Evolutionary conservation across 1,140 invertebrate species (phyloP), one percentile per base, ranked within the genome.

Genomic region (Halyomorpha halys): DNA sequence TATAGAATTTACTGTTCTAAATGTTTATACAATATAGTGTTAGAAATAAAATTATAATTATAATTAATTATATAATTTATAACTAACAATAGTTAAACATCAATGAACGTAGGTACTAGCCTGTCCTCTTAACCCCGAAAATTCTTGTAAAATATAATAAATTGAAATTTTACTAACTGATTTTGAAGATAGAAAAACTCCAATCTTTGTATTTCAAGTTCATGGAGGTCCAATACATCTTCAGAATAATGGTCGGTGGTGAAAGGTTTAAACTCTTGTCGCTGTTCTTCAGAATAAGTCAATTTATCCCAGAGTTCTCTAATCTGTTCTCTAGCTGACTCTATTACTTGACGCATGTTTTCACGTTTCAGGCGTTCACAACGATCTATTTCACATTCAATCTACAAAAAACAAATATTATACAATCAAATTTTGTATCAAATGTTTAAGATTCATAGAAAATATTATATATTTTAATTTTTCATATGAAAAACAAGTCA

Each of bases 221-320:
- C 89, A 72, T 90, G 86, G 5, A 85, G 70, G 16, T 80, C 80
- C 15, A 92, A 75, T 0, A 88, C 75, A 70, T 87, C 85, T 70
- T 92, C 90, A 34, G 82, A 86, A 71, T 81, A 89, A 44, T 80
- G 80, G 65, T 84, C 79, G 63, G 79, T 77, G 68, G 73, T 76
- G 66, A 78, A 85, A 59, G 81, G 79, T 3, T 75, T 70, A 72
- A 91, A 91, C 44, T 77, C 73, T 18, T 81, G 76, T 19, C 82
- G 76, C 67, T 89, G 77, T 44, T 77, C 70, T 54, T 78, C 74
- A 44, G 81, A 81, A 68, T 82, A 83, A 71, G 82, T 82, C 61
- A 87, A 85, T 68, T 82, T 80, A 63, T 87, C 81, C 87, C 88
- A 91, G 75, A 83, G 81, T 59, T 80, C 71, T 61, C 76, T 72